A percentile compares a stretch with the other conserved stretches of the same genome.
Conservation (phyloP, 2,888 invertebrate species). For the Trisateles emortualis region DNA sequence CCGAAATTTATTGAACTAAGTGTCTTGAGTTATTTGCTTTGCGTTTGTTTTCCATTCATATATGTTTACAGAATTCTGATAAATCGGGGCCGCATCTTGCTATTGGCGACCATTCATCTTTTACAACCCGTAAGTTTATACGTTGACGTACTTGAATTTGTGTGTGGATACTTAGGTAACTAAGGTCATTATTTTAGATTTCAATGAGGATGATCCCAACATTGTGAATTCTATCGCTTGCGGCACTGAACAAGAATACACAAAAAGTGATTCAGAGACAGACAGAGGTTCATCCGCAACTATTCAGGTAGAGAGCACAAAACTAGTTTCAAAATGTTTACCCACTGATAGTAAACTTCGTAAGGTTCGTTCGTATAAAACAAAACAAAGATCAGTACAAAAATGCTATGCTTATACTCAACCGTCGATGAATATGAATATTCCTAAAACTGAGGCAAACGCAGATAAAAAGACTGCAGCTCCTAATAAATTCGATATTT, state of each 20-base stretch:
- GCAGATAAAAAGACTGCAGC: slow-evolving; percentile 50
- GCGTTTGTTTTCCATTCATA: slow-evolving; percentile 1
- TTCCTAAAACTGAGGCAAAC: slow-evolving; percentile 61
- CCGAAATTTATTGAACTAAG: neutral
- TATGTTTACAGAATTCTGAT: slow-evolving; percentile 65
- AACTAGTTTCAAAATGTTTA: slow-evolving; percentile 57
- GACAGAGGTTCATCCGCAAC: slow-evolving; percentile 54
- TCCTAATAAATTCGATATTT: slow-evolving; percentile 66
- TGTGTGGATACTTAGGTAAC: neutral
- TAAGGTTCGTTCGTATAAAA: slow-evolving; percentile 54
- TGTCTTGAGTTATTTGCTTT: neutral
- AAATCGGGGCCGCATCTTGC: slow-evolving; percentile 72
- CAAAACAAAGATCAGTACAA: slow-evolving; percentile 59
- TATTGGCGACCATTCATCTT: slow-evolving; percentile 76
- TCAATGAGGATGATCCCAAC: slow-evolving; percentile 60
- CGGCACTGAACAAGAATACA: slow-evolving; percentile 44
- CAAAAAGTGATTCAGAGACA: slow-evolving; percentile 50
- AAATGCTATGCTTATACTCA: slow-evolving; percentile 72
- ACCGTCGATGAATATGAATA: slow-evolving; percentile 65
- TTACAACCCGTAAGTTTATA: slow-evolving; percentile 65
- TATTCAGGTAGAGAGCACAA: slow-evolving; percentile 55
- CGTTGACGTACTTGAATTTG: neutral
- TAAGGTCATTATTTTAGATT: slow-evolving; percentile 53
- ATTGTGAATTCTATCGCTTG: slow-evolving; percentile 54
- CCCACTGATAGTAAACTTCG: slow-evolving; percentile 43